Percentiles rank a stretch among this genome's conserved stretches.
Evolutionary conservation across 2,888 invertebrate species (phyloP).

Genomic region (Allophyes oxyacanthae): DNA sequence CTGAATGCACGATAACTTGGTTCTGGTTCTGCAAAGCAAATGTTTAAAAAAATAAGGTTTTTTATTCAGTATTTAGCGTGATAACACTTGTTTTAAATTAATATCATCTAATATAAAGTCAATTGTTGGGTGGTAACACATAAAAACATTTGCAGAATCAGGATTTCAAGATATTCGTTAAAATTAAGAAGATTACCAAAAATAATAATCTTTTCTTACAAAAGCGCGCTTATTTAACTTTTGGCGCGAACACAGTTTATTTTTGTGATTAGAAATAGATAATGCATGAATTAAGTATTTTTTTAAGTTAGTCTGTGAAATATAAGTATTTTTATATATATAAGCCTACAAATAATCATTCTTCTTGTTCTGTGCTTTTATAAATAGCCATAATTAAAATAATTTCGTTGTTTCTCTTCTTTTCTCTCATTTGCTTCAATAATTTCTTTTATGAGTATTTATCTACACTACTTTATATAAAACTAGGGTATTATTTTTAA

Average conservation of each 20-base stretch:
- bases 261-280: constrained; percentile 20
- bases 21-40: constrained; percentile 35
- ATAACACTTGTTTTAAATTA: constrained; percentile 18
- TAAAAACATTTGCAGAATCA: constrained; percentile 20
- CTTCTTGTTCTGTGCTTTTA: constrained; percentile 8
- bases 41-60: constrained; percentile 9
- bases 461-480: constrained; percentile 7
- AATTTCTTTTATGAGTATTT: constrained; percentile 1
- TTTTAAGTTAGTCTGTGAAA: constrained; percentile 4
- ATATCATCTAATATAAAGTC: constrained; percentile 17
- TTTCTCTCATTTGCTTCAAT: not conserved
- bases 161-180: not conserved
- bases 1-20: constrained; percentile 14
- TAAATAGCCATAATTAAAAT: not conserved
- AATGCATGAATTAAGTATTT: constrained; percentile 14
- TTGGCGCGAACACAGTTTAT: constrained; percentile 6
- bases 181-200: constrained; percentile 9
- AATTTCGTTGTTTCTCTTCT: no score
- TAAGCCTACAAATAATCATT: constrained; percentile 2
- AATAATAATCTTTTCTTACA: constrained; percentile 1
- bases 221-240: not conserved
- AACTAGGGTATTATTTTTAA: constrained; percentile 8
- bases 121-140: constrained; percentile 18
- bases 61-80: constrained; percentile 18
- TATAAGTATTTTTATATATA: constrained; percentile 6